Base-by-base conservation (phyloP, 1,140 invertebrate genomes). In the Drosophila burlai region DNA sequence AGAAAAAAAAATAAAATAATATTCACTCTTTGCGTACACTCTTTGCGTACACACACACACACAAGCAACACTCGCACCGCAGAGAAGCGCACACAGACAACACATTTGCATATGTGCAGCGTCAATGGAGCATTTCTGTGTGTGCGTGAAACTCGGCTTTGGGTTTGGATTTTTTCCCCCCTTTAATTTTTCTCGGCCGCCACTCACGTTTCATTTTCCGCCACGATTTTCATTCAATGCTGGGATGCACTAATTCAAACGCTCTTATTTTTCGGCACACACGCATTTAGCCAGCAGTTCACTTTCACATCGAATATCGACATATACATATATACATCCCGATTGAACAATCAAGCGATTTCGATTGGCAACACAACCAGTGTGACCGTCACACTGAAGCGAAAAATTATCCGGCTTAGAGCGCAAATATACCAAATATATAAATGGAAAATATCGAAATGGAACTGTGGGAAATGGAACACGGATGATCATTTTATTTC, bases 61-160 rank as follows among this genome's bases (percentile, higher is more conserved):
- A 50, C 68, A 71, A 31, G 2, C 13, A 21, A 78, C 47, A 31
- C n/a, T 52, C 26, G 29, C 61, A 57, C 54, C 36, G 54, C 54
- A 57, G 36, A 57, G 54, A 57, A 57, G 54, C 66, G 59, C 74
- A 65, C 71, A 86, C 55, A 75, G 73, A 81, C 75, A 67, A 71
- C 75, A 74, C 80, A 86, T 82, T 81, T 85, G 74, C 81, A 81
- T 84, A 81, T 77, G 65, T 74, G 55, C 68, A 60, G 26, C 34
- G 34, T 63, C 45, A 31, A 43, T 36, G 58, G 31, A 16, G 43
- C 58, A 18, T 13, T 26, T 34, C 10, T 52, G 11, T 50, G 69
- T 73, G 38, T 74, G 43, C 16, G 71, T 73, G 4, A 72, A 73
- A 52, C 71, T 74, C 68, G 68, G 71, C 71, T 74, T 74, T 58